These are phyloP conservation scores for Thomomys bottae DNA, from an alignment of 2,113 vertebrate genomes.

Conservation along the genomic window DNA sequence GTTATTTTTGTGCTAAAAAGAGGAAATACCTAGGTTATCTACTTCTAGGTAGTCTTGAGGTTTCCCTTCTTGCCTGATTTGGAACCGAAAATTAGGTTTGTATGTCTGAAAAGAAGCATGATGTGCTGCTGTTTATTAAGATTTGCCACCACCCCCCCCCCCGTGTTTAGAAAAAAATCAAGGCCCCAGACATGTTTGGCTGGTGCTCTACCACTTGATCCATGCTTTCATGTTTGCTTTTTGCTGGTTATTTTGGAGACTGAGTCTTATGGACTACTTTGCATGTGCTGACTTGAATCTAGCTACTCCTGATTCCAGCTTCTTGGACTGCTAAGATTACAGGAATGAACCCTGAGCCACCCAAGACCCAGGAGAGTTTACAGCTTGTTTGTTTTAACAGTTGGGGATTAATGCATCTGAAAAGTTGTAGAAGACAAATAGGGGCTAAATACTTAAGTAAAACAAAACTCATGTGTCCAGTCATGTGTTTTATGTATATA, in stretches of 20 bases:
- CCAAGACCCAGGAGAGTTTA: too few relatives aligned
- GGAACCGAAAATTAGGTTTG: slow-evolving; percentile 28
- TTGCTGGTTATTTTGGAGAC: too few relatives aligned
- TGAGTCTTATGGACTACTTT: too few relatives aligned
- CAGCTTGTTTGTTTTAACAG: background rate
- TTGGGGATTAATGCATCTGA: background rate
- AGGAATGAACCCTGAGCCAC: too few relatives aligned
- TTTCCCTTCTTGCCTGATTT: background rate
- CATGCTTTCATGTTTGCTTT: too few relatives aligned
- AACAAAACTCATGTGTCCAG: background rate
- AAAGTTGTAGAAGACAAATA: background rate
- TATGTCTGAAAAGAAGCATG: background rate
- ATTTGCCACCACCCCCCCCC: background rate
- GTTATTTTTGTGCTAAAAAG: background rate
- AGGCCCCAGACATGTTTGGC: too few relatives aligned
- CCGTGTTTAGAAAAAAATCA: too few relatives aligned
- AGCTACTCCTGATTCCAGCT: too few relatives aligned
- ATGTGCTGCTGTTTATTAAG: background rate
- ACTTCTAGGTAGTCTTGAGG: background rate
- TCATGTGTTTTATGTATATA: background rate
- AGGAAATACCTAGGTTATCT: background rate
- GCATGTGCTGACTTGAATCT: too few relatives aligned
- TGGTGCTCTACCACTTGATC: too few relatives aligned
- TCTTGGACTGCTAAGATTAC: too few relatives aligned
- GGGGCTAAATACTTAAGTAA: background rate